These are phyloP conservation scores for Poecilus cupreus DNA, from an alignment of 2,888 invertebrate species.

Conservation along the genomic window DNA sequence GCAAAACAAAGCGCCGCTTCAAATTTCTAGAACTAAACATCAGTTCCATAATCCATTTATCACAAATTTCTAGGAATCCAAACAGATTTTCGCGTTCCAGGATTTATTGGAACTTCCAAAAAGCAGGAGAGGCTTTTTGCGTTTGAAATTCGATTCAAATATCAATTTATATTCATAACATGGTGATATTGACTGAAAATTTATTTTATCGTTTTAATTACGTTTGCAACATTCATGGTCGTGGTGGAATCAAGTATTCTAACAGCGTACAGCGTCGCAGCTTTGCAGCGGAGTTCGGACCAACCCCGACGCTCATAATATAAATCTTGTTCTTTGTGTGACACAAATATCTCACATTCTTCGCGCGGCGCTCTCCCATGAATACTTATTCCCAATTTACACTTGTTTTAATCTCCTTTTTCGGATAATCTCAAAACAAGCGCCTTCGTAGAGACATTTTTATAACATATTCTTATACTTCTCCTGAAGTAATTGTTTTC, in stretches of 20 bases:
- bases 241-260: slow-evolving; percentile 30
- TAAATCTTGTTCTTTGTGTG: slow-evolving; percentile 45
- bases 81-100: not conserved
- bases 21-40: not conserved
- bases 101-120: not conserved
- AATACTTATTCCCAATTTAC: slow-evolving; percentile 44
- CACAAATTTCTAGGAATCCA: not conserved
- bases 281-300: slow-evolving; percentile 9
- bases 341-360: slow-evolving; percentile 30
- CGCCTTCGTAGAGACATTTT: not conserved
- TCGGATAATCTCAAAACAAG: not conserved
- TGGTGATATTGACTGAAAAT: slow-evolving; percentile 39
- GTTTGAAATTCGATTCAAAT: slow-evolving; percentile 21
- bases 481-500: too few species aligned
- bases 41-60: not conserved
- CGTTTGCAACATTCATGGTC: slow-evolving; percentile 40
- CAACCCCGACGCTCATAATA: slow-evolving; percentile 18
- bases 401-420: slow-evolving; percentile 12
- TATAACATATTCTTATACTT: not conserved
- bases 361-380: slow-evolving; percentile 10
- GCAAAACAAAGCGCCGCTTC: not conserved
- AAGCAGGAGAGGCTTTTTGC: not conserved
- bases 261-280: slow-evolving; percentile 13
- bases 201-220: slow-evolving; percentile 51
- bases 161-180: slow-evolving; percentile 45